phyloP scores from a whole-genome alignment of 2,113 vertebrate species.

The Diadophis punctatus region DNA sequence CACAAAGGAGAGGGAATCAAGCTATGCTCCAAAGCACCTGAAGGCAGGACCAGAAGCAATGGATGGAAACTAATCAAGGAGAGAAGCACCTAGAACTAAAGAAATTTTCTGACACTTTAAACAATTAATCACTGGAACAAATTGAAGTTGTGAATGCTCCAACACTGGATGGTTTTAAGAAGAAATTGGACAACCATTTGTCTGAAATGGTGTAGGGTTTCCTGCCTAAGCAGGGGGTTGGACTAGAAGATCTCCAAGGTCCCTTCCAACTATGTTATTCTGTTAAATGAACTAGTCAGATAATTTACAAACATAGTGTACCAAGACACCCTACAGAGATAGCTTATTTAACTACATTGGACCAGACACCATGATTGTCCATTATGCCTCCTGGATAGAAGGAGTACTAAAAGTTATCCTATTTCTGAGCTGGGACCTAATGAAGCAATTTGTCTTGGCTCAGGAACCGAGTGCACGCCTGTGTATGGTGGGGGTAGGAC shows the following conservation, averaged over 20 bases:
- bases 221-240: not conserved
- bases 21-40: not conserved
- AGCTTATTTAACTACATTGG: not conserved
- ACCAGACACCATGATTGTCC: not conserved
- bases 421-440: not conserved
- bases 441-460: not conserved
- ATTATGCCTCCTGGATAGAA: not conserved
- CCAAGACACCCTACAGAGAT: not conserved
- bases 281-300: not conserved
- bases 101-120: not conserved
- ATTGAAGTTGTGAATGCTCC: not conserved
- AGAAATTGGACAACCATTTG: not conserved
- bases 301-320: not conserved
- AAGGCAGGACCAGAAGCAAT: not conserved
- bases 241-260: not conserved
- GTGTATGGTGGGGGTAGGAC: not conserved
- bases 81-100: not conserved
- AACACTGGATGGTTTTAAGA: not conserved
- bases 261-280: not conserved
- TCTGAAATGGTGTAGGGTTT: not conserved
- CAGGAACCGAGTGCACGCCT: not conserved
- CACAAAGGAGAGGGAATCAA: not conserved
- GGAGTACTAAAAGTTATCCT: not conserved
- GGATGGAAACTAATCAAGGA: not conserved
- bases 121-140: not conserved